Percentiles rank a stretch among this genome's conserved stretches.
phyloP scores from a whole-genome alignment of 1,140 invertebrate species.

The Parasteatoda tepidariorum region DNA sequence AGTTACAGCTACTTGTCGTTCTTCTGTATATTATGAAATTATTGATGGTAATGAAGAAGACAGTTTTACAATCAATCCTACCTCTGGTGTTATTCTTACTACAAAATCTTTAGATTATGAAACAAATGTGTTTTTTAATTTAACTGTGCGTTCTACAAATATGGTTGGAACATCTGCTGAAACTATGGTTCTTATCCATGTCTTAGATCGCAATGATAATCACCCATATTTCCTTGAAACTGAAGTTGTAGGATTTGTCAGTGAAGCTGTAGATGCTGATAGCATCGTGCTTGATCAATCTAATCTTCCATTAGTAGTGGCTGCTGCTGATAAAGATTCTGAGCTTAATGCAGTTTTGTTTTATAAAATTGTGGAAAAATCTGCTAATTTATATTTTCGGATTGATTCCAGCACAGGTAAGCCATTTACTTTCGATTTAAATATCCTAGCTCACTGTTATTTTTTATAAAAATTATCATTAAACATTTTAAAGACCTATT shows the following conservation, averaged over 20 bases:
- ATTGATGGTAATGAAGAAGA: slow-evolving; percentile 79
- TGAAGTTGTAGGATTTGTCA: slow-evolving; percentile 78
- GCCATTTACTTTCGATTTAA: not conserved
- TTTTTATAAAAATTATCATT: not conserved
- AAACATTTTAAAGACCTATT: not conserved
- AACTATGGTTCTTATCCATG: slow-evolving; percentile 68
- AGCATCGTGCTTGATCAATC: slow-evolving; percentile 78
- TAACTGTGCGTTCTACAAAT: slow-evolving; percentile 85
- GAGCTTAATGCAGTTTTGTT: slow-evolving; percentile 84
- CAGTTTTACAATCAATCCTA: slow-evolving; percentile 85
- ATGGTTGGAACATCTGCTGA: slow-evolving; percentile 75
- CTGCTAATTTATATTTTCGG: slow-evolving; percentile 80
- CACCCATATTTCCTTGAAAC: slow-evolving; percentile 79
- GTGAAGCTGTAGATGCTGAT: slow-evolving; percentile 78
- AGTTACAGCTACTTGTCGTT: slow-evolving; percentile 81
- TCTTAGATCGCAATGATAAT: slow-evolving; percentile 80
- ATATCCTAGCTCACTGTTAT: not conserved
- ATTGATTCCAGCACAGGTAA: slow-evolving; percentile 83
- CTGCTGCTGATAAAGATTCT: slow-evolving; percentile 81
- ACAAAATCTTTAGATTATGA: slow-evolving; percentile 86
- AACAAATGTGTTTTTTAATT: slow-evolving; percentile 79
- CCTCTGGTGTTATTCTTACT: slow-evolving; percentile 78
- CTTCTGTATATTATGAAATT: slow-evolving; percentile 85
- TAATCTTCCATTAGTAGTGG: slow-evolving; percentile 76
- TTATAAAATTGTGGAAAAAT: slow-evolving; percentile 85